Percentiles rank a stretch among this genome's conserved stretches.
phyloP scores from a whole-genome alignment of 1,140 invertebrate genomes.

The Neoseiulus cucumeris region DNA sequence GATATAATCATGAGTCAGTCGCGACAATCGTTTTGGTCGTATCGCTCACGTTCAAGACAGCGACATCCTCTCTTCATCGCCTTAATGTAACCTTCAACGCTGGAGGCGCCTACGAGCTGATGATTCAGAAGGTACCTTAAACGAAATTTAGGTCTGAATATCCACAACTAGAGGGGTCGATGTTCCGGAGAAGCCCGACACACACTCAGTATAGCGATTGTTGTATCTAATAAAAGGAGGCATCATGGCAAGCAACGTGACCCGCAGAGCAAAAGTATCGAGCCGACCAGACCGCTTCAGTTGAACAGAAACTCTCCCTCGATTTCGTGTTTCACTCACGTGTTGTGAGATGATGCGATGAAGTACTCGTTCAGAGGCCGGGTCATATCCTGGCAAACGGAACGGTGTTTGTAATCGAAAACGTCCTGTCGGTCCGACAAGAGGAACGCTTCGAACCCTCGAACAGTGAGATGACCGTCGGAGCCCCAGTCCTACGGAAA shows the following conservation, averaged over 20 bases:
- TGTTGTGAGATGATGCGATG: conserved; percentile 92
- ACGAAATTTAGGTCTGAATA: conserved; percentile 10
- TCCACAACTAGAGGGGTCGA: not conserved
- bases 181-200: not conserved
- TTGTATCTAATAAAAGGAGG: no score
- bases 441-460: conserved; percentile 29
- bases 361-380: conserved; percentile 74
- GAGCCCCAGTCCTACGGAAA: conserved; percentile 18
- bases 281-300: no score
- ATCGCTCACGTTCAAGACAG: conserved; percentile 31
- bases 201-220: not conserved
- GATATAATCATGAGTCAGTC: no score
- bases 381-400: conserved; percentile 63
- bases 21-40: no score
- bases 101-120: conserved; percentile 35
- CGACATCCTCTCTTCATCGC: conserved; percentile 31
- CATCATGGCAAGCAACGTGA: no score
- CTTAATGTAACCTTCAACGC: conserved; percentile 35
- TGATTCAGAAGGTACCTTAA: conserved; percentile 34
- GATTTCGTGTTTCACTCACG: conserved; percentile 32
- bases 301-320: no score
- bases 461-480: conserved; percentile 15
- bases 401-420: conserved; percentile 25
- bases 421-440: conserved; percentile 28
- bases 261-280: no score